These are phyloP conservation scores for Coremacera marginata DNA, from an alignment of 2,888 invertebrate species.

Conservation along the genomic window DNA sequence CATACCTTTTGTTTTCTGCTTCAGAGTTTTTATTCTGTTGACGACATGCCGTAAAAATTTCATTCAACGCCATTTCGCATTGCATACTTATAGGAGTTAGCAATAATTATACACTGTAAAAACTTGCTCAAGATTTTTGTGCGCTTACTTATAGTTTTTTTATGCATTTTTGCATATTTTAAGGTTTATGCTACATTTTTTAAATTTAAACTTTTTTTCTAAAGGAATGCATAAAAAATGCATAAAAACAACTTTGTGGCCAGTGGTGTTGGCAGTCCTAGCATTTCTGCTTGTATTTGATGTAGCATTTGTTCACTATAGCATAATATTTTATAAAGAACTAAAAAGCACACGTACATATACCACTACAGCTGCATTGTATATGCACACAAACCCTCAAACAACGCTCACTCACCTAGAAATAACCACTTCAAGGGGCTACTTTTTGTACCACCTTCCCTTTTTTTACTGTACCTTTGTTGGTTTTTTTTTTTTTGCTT, in stretches of 20 bases:
- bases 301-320: not conserved
- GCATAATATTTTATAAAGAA: not conserved
- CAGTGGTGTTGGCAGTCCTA: not conserved
- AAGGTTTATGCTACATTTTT: not conserved
- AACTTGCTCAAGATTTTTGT: not conserved
- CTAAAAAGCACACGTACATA: not conserved
- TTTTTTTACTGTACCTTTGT: not conserved
- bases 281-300: not conserved
- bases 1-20: not conserved
- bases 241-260: not conserved
- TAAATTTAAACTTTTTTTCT: not conserved
- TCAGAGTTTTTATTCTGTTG: not conserved
- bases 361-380: not conserved
- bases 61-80: not conserved
- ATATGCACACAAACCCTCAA: not conserved
- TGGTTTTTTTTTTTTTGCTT: not conserved
- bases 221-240: not conserved
- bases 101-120: constrained; percentile 1
- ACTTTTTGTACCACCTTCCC: not conserved
- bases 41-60: not conserved
- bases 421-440: not conserved
- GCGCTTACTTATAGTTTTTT: not conserved
- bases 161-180: not conserved
- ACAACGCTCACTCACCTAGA: not conserved
- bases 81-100: constrained; percentile 31